Evolutionary conservation across 1,140 invertebrate genomes (phyloP).

Genomic region (Callitettix versicolor): DNA sequence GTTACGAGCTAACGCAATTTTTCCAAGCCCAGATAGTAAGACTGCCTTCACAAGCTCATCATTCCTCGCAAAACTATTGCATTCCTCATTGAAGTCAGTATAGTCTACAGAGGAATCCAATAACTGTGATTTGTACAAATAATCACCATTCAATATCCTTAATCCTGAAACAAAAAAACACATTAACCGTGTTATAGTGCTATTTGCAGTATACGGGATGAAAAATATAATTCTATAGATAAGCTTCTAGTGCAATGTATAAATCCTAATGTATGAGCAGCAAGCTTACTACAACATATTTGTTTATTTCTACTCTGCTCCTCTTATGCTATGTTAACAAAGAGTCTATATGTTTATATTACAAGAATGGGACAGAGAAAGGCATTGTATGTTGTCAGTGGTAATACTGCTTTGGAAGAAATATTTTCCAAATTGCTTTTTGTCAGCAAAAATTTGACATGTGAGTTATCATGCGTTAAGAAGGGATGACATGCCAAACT

Average conservation of each 20-base stretch:
- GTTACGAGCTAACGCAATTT: conserved; percentile 35
- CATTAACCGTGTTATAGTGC: neutral
- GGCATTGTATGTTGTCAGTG: too few relatives aligned
- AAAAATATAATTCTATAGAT: neutral
- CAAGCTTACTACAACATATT: too few relatives aligned
- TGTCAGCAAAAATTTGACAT: too few relatives aligned
- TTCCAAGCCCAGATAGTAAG: conserved; percentile 39
- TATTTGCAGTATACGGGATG: neutral
- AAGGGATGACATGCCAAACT: too few relatives aligned
- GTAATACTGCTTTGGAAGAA: too few relatives aligned
- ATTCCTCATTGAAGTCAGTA: conserved; percentile 17
- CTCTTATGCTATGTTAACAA: too few relatives aligned
- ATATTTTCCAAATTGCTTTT: too few relatives aligned
- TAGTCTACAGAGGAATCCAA: conserved; percentile 19
- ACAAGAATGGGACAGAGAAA: too few relatives aligned
- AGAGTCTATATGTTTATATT: too few relatives aligned
- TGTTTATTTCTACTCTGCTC: too few relatives aligned
- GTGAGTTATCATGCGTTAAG: too few relatives aligned
- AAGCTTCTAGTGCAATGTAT: neutral
- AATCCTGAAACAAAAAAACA: neutral
- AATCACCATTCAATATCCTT: neutral
- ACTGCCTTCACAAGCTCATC: conserved; percentile 40
- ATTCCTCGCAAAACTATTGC: conserved; percentile 35
- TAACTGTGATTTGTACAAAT: neutral
- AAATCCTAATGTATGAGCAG: neutral